Evolutionary conservation across 2,888 invertebrate species (phyloP).

Genomic region (Drosophila prolongata): DNA sequence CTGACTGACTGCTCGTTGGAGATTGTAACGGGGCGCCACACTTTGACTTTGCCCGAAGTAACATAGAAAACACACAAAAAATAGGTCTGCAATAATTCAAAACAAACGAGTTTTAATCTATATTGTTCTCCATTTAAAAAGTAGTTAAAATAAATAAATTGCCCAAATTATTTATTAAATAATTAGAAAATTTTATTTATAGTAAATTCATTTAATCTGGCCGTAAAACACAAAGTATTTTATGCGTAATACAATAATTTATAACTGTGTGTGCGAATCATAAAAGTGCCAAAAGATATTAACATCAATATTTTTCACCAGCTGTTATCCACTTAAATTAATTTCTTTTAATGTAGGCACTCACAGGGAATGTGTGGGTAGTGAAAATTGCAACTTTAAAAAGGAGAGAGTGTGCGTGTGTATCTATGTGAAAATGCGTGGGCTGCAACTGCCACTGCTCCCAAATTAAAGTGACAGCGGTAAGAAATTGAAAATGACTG

Average conservation of each 20-base stretch:
- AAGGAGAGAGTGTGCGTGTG: slow-evolving; percentile 30
- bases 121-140: too few species aligned
- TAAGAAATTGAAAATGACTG: slow-evolving; percentile 66
- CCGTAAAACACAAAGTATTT: too few species aligned
- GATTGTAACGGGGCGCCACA: slow-evolving; percentile 44
- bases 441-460: slow-evolving; percentile 59
- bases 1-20: slow-evolving; percentile 23
- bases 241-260: too few species aligned
- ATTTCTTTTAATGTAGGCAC: slow-evolving; percentile 1
- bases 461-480: slow-evolving; percentile 74
- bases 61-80: slow-evolving; percentile 2
- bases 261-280: too few species aligned
- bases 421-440: slow-evolving; percentile 49
- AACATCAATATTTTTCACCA: not conserved
- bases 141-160: too few species aligned
- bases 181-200: too few species aligned
- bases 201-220: too few species aligned
- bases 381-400: slow-evolving; percentile 63
- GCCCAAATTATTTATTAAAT: too few species aligned
- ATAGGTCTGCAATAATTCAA: not conserved
- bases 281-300: too few species aligned
- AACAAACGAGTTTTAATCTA: too few species aligned
- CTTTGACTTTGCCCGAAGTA: slow-evolving; percentile 1
- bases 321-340: not conserved
- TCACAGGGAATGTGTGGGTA: slow-evolving; percentile 49